Evolutionary conservation across 2,888 invertebrate genomes (phyloP), one percentile per base, ranked within the genome.

Genomic region (Cryptocephalus moraei): DNA sequence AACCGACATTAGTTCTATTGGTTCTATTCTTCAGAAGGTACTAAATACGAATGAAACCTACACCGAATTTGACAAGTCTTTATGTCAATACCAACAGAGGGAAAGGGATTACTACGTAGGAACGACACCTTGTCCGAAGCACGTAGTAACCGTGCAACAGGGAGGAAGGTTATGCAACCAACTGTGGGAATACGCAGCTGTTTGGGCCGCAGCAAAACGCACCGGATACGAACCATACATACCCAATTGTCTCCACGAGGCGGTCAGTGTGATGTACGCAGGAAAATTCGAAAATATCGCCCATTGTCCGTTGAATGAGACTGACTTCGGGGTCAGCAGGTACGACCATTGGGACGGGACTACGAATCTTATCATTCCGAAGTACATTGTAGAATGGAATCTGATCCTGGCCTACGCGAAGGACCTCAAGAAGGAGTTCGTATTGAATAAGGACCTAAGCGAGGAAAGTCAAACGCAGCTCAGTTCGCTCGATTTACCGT

Each of bases 341-440:
- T 72, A 74, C 39, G 69, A 71, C 39, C 77, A 77, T 77, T 75
- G 75, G 56, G 73, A 70, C 61, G 76, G 75, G 9, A 73, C 75
- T 45, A 77, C 77, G 59, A 76, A 75, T 58, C 77, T 78, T 50
- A 70, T 77, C 52, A 67, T 78, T 57, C 76, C 76, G 46, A 70
- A 71, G 47, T 75, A 75, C 59, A 71, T 73, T 33, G 70, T 75
- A 38, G 72, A 76, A 53, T 74, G 75, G 62, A 76, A 77, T 43
- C 60, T 76, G 51, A 74, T 78, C 49, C 62, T 77, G 55, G 68
- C 73, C 45, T 77, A 76, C 76, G 69, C 74, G 61, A 74, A 76
- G 61, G 77, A 78, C 58, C 69, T 78, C 49, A 68, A 75, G 47
- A 71, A 73, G 55, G 79, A 78, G 62, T 76, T 79, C 55, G 72